Percentiles rank a stretch among this genome's conserved stretches.
These are phyloP conservation scores for Himalopsyche japonica DNA, from an alignment of 2,888 invertebrate genomes.

Conservation along the genomic window DNA sequence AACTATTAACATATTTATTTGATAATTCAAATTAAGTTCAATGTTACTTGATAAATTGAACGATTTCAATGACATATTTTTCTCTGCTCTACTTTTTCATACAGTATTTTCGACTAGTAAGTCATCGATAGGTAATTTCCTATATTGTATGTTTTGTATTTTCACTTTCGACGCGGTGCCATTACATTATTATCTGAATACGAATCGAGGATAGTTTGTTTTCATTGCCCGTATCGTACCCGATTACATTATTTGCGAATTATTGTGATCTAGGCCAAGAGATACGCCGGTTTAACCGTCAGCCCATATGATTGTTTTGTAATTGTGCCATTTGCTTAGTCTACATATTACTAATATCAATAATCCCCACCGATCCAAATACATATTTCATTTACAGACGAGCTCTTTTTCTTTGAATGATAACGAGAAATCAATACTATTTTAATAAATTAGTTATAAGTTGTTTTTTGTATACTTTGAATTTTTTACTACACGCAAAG, in stretches of 20 bases:
- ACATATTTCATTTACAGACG: too few species aligned
- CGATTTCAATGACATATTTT: background rate
- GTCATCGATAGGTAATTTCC: background rate
- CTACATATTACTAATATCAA: background rate
- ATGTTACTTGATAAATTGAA: background rate
- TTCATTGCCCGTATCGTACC: background rate
- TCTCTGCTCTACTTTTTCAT: background rate
- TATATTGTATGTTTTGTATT: background rate
- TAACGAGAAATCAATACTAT: too few species aligned
- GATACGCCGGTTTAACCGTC: background rate
- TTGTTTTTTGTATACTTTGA: too few species aligned
- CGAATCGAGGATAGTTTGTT: background rate
- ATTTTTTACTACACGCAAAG: too few species aligned
- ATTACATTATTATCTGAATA: background rate
- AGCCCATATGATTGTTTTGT: background rate
- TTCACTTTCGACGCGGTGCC: background rate
- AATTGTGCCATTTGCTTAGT: background rate
- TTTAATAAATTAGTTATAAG: too few species aligned
- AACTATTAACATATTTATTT: background rate
- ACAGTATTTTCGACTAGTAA: background rate
- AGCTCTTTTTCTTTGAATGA: too few species aligned
- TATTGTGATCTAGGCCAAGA: background rate
- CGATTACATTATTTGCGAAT: background rate
- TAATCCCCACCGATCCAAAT: too few species aligned
- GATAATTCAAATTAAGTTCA: background rate